Conservation (phyloP, 2,888 invertebrate genomes). For the Orchesella flavescens region DNA sequence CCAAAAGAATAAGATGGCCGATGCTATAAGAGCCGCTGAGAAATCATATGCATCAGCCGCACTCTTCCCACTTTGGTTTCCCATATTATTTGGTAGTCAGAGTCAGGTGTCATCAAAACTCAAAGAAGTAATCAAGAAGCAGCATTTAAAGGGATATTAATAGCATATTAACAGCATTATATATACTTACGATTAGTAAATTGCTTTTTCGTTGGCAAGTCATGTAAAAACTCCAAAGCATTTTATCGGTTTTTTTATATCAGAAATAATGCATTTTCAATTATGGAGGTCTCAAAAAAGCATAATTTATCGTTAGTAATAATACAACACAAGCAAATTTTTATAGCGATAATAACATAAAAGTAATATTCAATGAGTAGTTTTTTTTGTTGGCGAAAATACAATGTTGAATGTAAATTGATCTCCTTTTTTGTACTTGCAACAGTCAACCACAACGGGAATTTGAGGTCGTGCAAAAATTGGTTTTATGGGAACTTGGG, state of each 20-base stretch:
- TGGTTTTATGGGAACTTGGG: conserved; percentile 60
- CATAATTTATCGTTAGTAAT: too few species aligned
- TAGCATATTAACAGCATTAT: too few species aligned
- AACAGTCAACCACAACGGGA: conserved; percentile 60
- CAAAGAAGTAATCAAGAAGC: conserved; percentile 17
- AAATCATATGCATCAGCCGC: conserved; percentile 69
- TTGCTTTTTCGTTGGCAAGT: background rate
- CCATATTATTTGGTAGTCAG: conserved; percentile 69
- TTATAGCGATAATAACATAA: background rate
- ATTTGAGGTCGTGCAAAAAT: conserved; percentile 58
- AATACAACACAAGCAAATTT: too few species aligned
- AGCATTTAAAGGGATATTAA: background rate
- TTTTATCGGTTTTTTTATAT: too few species aligned
- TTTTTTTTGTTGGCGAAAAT: conserved; percentile 13
- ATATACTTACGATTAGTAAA: too few species aligned
- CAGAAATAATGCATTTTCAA: too few species aligned
- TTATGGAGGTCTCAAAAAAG: too few species aligned
- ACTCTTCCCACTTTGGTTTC: conserved; percentile 71
- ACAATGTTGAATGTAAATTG: conserved; percentile 29
- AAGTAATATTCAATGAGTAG: background rate
- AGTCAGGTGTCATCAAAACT: conserved; percentile 41
- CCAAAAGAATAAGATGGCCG: conserved; percentile 54
- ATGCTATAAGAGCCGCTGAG: conserved; percentile 66
- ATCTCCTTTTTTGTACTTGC: conserved; percentile 50
- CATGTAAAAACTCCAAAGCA: background rate